Evolutionary conservation across 2,113 vertebrate species (phyloP).

Genomic region (Coptodon bakossiorum): DNA sequence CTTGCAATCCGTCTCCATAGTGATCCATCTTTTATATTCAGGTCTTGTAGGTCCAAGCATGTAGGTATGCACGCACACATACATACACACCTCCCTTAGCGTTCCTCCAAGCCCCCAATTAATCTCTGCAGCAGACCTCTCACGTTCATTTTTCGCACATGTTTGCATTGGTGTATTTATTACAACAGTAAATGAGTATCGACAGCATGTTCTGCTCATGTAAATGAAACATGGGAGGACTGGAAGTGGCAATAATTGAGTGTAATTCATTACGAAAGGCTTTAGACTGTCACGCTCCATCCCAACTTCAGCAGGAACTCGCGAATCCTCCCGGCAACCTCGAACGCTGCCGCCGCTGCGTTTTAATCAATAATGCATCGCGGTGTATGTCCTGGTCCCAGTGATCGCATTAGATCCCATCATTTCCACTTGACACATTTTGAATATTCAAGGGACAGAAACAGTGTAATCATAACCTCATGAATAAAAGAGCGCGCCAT

Average conservation of each 20-base stretch:
- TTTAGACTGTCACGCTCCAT: not conserved
- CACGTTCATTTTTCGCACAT: not conserved
- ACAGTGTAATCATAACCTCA: constrained; percentile 54
- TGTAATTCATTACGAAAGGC: constrained; percentile 37
- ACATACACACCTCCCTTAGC: not conserved
- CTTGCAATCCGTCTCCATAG: constrained; percentile 55
- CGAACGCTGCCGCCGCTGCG: not conserved
- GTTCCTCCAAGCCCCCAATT: constrained; percentile 36
- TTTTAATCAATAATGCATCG: constrained; percentile 48
- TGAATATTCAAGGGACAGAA: constrained; percentile 60
- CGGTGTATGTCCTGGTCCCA: not conserved
- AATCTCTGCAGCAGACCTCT: constrained; percentile 32
- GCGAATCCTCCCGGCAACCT: constrained; percentile 10
- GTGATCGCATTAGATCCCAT: constrained; percentile 32
- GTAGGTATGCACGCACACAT: not conserved
- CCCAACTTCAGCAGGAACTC: not conserved
- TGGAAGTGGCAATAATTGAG: not conserved
- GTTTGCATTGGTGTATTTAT: constrained; percentile 18
- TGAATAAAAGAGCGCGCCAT: constrained; percentile 63
- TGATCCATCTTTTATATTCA: constrained; percentile 48
- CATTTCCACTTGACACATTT: constrained; percentile 45
- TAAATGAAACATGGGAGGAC: not conserved
- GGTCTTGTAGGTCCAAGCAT: not conserved
- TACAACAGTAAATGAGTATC: constrained; percentile 18
- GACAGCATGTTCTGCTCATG: not conserved